These are phyloP conservation scores for Euplexia lucipara DNA, from an alignment of 2,888 invertebrate species.

Conservation along the genomic window DNA sequence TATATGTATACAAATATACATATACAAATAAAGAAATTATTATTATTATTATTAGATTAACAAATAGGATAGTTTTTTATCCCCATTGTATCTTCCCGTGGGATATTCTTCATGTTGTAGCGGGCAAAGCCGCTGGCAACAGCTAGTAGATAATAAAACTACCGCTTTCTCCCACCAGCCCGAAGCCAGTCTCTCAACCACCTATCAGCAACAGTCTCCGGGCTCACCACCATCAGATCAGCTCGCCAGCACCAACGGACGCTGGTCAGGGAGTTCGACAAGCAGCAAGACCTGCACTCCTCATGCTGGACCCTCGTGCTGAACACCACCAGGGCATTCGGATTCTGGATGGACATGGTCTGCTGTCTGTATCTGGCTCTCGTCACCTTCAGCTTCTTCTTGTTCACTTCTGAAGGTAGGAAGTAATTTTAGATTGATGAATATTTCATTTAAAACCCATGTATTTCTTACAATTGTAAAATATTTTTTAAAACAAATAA, in stretches of 20 bases:
- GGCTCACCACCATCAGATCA: constrained; percentile 95
- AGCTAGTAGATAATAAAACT: too few species aligned
- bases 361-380: constrained; percentile 89
- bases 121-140: too few species aligned
- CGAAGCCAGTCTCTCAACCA: constrained; percentile 97
- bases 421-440: neutral
- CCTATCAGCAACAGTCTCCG: constrained; percentile 95
- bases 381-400: constrained; percentile 93
- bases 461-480: too few species aligned
- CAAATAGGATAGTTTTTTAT: too few species aligned
- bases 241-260: constrained; percentile 93
- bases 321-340: constrained; percentile 87
- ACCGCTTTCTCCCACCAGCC: constrained; percentile 89
- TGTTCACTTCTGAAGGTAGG: constrained; percentile 82
- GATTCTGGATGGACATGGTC: constrained; percentile 91
- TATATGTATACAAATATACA: too few species aligned
- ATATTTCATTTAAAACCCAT: too few species aligned
- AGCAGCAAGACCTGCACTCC: constrained; percentile 86
- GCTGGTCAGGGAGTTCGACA: constrained; percentile 93
- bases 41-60: too few species aligned
- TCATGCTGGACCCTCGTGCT: constrained; percentile 72
- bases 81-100: too few species aligned
- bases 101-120: too few species aligned
- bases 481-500: too few species aligned
- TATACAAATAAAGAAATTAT: too few species aligned